Evolutionary conservation across 2,113 vertebrate genomes (phyloP), one percentile per base, ranked within the genome.

Genomic region (Serinus canaria): DNA sequence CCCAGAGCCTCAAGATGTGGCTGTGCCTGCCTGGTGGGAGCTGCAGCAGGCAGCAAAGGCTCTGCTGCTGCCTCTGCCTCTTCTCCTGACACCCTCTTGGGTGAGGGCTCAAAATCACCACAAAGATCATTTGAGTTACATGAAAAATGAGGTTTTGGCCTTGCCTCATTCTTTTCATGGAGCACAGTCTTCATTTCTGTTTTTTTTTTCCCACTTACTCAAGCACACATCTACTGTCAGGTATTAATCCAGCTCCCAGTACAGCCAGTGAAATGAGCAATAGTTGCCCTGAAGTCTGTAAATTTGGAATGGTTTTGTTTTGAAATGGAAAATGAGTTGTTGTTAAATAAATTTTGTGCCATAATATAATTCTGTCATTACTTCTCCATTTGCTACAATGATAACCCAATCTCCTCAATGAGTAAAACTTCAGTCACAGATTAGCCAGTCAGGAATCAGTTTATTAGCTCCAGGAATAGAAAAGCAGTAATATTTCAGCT

Each of bases 351-450:
- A 63, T 68, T 35, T 44, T 70, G 28, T 39, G 84, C n/a, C 30
- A 58, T 22, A 80, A 69, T 83, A 63, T 70, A 67, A 94, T 82
- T 78, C 49, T 69, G 17, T 46, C 64, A 64, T 53, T 94, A 53
- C 68, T 89, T 67, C 64, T 94, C 39, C 49, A 33, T 87, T 87
- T 68, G 22, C 41, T 66, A 31, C 39, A 67, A 37, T 9, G 64
- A 64, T 82, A 95, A 97, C 56, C 76, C 1, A 3, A 68, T 89
- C 52, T 35, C 17, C 33, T 86, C 33, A 44, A 16, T 82, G 68
- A 96, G 84, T 67, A 88, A 96, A 76, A 28, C 33, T 90, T 83
- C 84, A 89, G 44, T 81, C 87, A 93, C 66, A 80, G 78, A 80
- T 95, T 74, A 92, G 13, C 73, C 76, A 87, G 50, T 69, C 66